Base-by-base conservation (phyloP, 2,113 vertebrate species). In the Myanophis thanlyinensis region DNA sequence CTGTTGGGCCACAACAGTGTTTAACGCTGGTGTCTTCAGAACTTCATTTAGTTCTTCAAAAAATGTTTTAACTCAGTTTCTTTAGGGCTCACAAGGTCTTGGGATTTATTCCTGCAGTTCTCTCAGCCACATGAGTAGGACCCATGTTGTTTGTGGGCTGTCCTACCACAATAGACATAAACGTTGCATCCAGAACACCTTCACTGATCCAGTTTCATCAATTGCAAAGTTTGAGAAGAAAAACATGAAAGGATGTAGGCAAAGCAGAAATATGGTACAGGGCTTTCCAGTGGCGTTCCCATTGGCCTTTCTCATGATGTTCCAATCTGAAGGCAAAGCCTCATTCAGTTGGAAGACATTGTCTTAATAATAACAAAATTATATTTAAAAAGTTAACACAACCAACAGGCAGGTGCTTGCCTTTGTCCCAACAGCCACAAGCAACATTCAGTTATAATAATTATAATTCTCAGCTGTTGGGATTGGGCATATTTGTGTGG, bases 51-150 rank as follows among this genome's bases (percentile, higher is more conserved):
- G 49, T 53, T 52, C 30, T 18, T 46, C 3, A 44, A 53, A 85
- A 23, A 67, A 23, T 2, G 13, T 52, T 46, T 56, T 27, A 56
- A 56, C 27, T 30, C 80, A 56, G 20, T 89, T 46, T 91, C 59
- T 87, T 48, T 51, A 12, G n/a, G 2, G 90, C 0, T 0, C 23
- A 22, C 7, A 40, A n/a, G 20, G 2, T n/a, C 9, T 18, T 84
- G 25, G 52, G 15, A 46, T 56, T n/a, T 62, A 84, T 53, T 44
- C 49, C 2, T 87, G 11, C 2, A 1, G 11, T 90, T 1, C 18
- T 46, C 11, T 59, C n/a, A 30, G 15, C 30, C 56, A 62, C n/a
- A 20, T 49, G 1, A 90, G 54, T 27, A 23, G 52, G 53, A 30
- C 0, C 13, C 35, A 9, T 4, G 56, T 54, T 2, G 59, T 49